Conservation (phyloP, 2,113 vertebrate species). For the Tetrax tetrax region DNA sequence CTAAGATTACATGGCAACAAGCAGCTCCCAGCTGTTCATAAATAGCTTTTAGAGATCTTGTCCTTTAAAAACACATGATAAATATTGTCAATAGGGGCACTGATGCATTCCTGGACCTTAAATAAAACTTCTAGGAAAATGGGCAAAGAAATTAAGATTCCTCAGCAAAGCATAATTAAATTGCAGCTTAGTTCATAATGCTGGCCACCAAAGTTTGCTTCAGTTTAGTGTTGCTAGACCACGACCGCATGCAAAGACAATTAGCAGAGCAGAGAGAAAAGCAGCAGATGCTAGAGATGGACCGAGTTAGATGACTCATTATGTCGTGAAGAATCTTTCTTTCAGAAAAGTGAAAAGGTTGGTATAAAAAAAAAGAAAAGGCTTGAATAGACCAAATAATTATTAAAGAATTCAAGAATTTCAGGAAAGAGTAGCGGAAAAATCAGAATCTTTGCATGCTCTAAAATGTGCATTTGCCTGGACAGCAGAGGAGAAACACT, state of each 20-base stretch:
- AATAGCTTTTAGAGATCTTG: neutral
- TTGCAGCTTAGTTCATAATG: neutral
- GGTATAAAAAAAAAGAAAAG: neutral
- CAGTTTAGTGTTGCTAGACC: neutral
- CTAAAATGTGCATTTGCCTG: accelerated
- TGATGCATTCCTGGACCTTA: neutral
- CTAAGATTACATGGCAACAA: neutral
- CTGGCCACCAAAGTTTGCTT: neutral
- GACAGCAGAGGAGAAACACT: neutral
- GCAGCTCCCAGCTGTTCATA: neutral
- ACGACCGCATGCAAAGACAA: neutral
- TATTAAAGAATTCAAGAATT: neutral
- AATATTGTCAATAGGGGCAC: neutral
- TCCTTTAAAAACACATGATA: neutral
- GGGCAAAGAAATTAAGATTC: neutral
- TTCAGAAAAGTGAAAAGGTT: constrained; percentile 4
- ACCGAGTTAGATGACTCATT: constrained; percentile 39
- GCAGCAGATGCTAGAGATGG: constrained; percentile 42
- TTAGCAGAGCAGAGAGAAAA: constrained; percentile 49
- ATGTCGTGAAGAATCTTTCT: neutral
- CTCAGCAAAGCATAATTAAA: neutral
- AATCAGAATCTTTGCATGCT: neutral
- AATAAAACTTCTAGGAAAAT: neutral
- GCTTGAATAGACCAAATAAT: neutral
- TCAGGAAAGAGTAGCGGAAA: neutral